phyloP scores from a whole-genome alignment of 2,113 vertebrate species.

The Tetrao urogallus region DNA sequence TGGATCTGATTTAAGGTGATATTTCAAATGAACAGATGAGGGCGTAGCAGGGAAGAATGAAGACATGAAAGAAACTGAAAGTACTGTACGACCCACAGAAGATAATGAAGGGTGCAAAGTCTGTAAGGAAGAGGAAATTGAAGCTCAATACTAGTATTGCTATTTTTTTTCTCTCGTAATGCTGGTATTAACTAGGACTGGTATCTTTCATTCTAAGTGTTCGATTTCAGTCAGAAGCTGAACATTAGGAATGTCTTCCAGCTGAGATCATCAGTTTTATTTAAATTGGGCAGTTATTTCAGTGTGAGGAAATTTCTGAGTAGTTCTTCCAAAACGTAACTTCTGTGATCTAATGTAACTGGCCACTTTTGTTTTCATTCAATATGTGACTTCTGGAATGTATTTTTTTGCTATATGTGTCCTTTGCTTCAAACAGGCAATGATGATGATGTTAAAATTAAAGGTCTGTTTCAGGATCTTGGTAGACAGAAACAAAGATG shows the following conservation, averaged over 20 bases:
- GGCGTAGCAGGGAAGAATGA: neutral
- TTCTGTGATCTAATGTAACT: neutral
- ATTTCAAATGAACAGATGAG: neutral
- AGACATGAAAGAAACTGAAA: neutral
- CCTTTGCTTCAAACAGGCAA: neutral
- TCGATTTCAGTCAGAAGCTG: neutral
- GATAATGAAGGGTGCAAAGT: neutral
- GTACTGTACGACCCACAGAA: neutral
- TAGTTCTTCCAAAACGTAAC: neutral
- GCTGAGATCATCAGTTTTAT: neutral
- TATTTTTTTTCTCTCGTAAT: neutral
- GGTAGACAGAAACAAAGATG: neutral
- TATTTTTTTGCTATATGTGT: neutral
- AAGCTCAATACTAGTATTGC: neutral
- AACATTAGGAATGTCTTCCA: neutral
- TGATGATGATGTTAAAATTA: neutral
- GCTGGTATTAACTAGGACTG: fast-evolving
- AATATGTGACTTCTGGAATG: neutral
- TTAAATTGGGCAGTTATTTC: neutral
- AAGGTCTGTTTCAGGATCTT: neutral
- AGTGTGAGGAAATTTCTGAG: neutral
- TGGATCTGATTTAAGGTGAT: neutral
- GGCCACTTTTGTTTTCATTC: neutral
- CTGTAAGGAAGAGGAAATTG: neutral
- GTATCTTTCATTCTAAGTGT: neutral